phyloP scores from a whole-genome alignment of 2,797 vertebrate species.

The Typhlichthys eigenmanni region DNA sequence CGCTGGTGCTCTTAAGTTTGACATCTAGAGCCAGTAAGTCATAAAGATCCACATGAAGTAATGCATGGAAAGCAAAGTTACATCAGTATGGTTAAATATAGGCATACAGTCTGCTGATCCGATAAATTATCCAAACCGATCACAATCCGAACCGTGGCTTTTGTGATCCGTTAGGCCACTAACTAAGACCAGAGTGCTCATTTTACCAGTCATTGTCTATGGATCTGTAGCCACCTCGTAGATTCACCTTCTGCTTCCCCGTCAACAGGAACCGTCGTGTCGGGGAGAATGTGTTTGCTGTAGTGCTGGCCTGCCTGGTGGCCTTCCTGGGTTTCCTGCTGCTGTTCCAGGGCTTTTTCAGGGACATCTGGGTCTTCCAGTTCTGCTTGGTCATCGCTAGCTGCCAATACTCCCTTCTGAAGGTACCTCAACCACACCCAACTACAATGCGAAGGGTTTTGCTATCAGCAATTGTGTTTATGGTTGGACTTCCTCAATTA shows the following conservation, averaged over 20 bases:
- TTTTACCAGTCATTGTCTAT: not conserved
- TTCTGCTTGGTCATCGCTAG: conserved; percentile 93
- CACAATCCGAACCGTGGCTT: no score
- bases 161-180: not conserved
- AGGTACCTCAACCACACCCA: conserved; percentile 69
- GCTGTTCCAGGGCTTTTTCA: conserved; percentile 88
- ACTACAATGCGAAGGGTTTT: not conserved
- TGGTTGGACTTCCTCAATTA: not conserved
- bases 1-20: no score
- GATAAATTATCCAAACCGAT: no score
- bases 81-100: no score
- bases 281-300: conserved; percentile 86
- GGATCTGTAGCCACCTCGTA: not conserved
- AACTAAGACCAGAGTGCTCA: not conserved
- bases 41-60: no score
- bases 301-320: conserved; percentile 86
- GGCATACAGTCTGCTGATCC: no score
- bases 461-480: not conserved
- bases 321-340: conserved; percentile 90
- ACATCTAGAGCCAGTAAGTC: no score
- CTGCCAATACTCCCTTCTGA: conserved; percentile 91
- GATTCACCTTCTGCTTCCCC: conserved; percentile 2
- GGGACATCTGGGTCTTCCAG: conserved; percentile 94
- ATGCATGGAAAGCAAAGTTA: no score
- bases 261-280: conserved; percentile 82